Evolutionary conservation across 2,888 invertebrate genomes (phyloP).

Genomic region (Rhodophaea formosa): DNA sequence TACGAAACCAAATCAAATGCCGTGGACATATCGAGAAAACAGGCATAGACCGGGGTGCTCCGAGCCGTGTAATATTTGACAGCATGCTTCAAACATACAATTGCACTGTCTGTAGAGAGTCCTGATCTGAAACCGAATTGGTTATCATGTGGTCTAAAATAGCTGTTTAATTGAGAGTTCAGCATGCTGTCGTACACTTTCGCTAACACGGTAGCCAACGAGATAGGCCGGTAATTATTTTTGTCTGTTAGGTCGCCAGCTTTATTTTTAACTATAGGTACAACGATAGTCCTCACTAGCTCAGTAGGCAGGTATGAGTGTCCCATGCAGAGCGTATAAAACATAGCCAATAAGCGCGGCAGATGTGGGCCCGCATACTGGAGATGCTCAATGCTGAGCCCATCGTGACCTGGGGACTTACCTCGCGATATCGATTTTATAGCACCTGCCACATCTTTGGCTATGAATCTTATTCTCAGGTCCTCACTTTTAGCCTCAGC

Average conservation of each 20-base stretch:
- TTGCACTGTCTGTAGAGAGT: slow-evolving; percentile 22
- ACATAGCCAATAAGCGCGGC: background rate
- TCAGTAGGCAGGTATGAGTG: slow-evolving; percentile 6
- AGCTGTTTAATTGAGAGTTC: background rate
- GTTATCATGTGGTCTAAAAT: slow-evolving; percentile 16
- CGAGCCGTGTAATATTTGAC: slow-evolving; percentile 19
- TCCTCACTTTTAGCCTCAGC: too few species aligned
- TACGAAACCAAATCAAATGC: slow-evolving; percentile 23
- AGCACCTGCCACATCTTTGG: too few species aligned
- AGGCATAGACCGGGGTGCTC: slow-evolving; percentile 19
- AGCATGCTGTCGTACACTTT: background rate
- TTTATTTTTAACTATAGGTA: too few species aligned
- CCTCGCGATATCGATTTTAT: background rate
- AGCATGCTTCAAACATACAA: slow-evolving; percentile 23
- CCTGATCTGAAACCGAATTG: slow-evolving; percentile 22
- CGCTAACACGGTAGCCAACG: slow-evolving; percentile 8
- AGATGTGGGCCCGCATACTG: background rate
- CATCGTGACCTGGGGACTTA: slow-evolving; percentile 19
- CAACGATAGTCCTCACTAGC: too few species aligned
- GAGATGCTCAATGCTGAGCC: background rate
- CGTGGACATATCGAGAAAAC: slow-evolving; percentile 13
- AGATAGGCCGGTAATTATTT: background rate
- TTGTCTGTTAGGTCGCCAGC: too few species aligned
- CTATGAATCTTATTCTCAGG: too few species aligned
- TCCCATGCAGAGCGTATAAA: slow-evolving; percentile 1